Conservation (phyloP, 2,113 vertebrate genomes). For the Verasper variegatus region DNA sequence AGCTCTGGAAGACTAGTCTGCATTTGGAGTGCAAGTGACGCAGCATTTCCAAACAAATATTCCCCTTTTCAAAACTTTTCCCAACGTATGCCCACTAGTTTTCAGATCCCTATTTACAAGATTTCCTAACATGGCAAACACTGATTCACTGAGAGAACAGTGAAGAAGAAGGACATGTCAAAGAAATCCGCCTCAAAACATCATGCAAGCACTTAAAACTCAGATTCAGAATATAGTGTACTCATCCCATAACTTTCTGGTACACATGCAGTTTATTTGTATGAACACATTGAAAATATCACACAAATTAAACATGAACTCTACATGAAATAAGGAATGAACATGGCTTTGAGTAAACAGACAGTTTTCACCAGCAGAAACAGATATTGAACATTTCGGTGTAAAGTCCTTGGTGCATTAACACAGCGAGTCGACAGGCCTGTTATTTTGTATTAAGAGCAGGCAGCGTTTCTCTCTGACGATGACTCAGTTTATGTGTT, state of each 20-base stretch:
- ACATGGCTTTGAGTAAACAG: conserved; percentile 12
- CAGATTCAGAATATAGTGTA: background rate
- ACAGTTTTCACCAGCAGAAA: conserved; percentile 14
- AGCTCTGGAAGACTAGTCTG: no score
- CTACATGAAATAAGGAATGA: background rate
- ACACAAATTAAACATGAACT: background rate
- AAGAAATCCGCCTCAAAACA: no score
- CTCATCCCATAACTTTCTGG: background rate
- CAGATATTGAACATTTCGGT: background rate
- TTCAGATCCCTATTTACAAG: no score
- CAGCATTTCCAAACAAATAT: no score
- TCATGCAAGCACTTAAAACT: no score
- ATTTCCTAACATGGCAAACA: no score
- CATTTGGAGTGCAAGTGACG: no score
- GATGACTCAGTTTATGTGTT: conserved; percentile 55
- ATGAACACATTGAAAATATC: background rate
- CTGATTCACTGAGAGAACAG: no score
- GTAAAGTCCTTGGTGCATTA: background rate
- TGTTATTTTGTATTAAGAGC: background rate
- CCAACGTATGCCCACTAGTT: no score
- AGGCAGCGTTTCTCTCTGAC: conserved; percentile 5
- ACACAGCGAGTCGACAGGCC: background rate
- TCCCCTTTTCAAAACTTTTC: no score
- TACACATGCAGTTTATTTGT: conserved; percentile 43
- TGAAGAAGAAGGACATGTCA: no score